Percentiles rank a stretch among this genome's conserved stretches.
Evolutionary conservation across 2,888 invertebrate species (phyloP).

Genomic region (Eueremaeus valkanovi): DNA sequence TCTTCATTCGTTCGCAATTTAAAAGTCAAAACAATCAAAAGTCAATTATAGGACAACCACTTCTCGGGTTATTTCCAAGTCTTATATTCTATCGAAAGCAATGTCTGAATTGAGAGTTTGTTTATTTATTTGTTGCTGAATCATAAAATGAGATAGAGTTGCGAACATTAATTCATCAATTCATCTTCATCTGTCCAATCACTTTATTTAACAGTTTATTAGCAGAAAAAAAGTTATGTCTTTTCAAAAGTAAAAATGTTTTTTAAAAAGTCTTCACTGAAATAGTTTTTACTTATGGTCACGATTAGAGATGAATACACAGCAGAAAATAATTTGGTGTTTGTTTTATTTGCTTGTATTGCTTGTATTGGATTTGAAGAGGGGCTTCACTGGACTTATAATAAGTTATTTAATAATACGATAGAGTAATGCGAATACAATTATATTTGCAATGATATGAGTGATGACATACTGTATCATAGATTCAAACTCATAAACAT

Average conservation of each 20-base stretch:
- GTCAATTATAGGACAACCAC: not conserved
- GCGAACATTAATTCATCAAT: not conserved
- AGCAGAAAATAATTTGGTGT: not conserved
- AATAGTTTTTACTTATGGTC: not conserved
- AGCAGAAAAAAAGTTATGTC: not conserved
- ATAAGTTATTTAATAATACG: constrained; percentile 26
- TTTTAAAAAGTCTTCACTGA: not conserved
- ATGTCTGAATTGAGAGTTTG: too few species aligned
- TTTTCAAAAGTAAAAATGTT: not conserved
- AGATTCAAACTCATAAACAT: constrained; percentile 10
- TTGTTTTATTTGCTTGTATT: not conserved
- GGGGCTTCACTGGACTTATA: constrained; percentile 25
- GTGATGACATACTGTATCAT: constrained; percentile 11
- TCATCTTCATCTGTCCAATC: constrained; percentile 24
- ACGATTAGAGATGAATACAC: constrained; percentile 1
- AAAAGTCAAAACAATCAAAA: not conserved
- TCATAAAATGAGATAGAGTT: too few species aligned
- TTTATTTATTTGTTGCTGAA: too few species aligned
- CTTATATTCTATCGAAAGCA: too few species aligned
- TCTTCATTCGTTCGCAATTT: not conserved
- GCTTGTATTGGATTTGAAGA: not conserved
- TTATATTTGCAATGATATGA: constrained; percentile 15
- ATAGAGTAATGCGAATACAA: not conserved
- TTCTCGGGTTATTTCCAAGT: too few species aligned
- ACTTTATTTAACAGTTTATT: not conserved